Evolutionary conservation across 2,888 invertebrate species (phyloP).

Genomic region (Timema cristinae): DNA sequence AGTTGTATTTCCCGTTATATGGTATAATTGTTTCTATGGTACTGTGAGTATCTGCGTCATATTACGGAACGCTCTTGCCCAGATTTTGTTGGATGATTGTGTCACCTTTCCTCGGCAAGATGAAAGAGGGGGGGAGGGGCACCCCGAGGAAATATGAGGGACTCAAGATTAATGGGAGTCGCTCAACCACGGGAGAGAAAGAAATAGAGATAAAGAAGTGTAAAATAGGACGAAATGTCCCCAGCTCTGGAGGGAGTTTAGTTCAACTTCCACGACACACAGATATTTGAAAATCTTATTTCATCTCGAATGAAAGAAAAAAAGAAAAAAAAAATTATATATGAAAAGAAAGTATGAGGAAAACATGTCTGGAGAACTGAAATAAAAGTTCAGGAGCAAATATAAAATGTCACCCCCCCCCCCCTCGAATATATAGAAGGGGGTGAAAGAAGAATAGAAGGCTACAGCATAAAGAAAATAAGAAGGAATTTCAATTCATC

Average conservation of each 20-base stretch:
- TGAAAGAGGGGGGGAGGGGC: background rate
- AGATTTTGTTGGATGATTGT: too few relatives aligned
- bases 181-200: constrained; percentile 4
- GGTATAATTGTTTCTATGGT: too few relatives aligned
- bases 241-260: too few relatives aligned
- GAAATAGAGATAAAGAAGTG: background rate
- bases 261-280: too few relatives aligned
- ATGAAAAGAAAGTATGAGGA: background rate
- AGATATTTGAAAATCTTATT: background rate
- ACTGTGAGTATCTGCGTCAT: too few relatives aligned
- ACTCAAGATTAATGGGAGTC: constrained; percentile 24
- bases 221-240: background rate
- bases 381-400: background rate
- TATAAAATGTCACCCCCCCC: constrained; percentile 17
- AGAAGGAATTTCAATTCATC: constrained; percentile 27
- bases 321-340: background rate
- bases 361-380: background rate
- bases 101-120: background rate
- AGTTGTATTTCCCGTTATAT: too few relatives aligned
- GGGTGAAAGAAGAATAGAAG: constrained; percentile 8
- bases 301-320: background rate
- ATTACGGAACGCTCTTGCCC: too few relatives aligned
- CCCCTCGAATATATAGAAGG: constrained; percentile 8
- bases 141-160: background rate
- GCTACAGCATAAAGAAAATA: constrained; percentile 18